Percentiles rank a stretch among this genome's conserved stretches.
Conservation (phyloP, 2,797 vertebrate genomes). For the Sparus aurata region DNA sequence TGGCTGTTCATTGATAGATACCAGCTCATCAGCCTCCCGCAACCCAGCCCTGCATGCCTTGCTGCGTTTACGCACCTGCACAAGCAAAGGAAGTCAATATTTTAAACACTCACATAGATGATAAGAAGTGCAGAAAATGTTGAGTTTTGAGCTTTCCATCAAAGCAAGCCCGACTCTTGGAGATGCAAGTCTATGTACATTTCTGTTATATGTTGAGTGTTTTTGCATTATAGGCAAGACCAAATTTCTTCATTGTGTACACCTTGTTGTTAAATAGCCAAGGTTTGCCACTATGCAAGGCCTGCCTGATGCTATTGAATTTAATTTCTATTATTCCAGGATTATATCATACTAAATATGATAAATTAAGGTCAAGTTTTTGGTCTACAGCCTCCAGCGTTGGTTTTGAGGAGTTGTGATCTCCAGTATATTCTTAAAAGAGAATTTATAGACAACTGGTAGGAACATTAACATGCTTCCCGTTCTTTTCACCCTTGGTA, state of each 20-base stretch:
- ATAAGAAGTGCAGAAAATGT: background rate
- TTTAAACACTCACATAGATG: background rate
- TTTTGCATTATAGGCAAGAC: background rate
- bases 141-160: background rate
- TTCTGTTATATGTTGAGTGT: background rate
- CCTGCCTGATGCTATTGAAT: background rate
- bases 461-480: background rate
- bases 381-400: slow-evolving; percentile 5
- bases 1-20: slow-evolving; percentile 93
- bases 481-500: background rate
- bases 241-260: background rate
- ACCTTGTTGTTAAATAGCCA: background rate
- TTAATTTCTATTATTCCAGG: slow-evolving; percentile 12
- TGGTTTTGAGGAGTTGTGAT: slow-evolving; percentile 13
- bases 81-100: slow-evolving; percentile 40
- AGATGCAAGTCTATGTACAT: background rate
- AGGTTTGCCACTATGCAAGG: background rate
- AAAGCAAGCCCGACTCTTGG: background rate
- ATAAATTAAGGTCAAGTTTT: background rate
- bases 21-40: slow-evolving; percentile 92
- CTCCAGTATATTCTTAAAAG: background rate
- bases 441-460: background rate
- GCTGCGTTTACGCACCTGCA: slow-evolving; percentile 96
- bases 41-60: slow-evolving; percentile 96
- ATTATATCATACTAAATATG: slow-evolving; percentile 14